These are phyloP conservation scores for Echinops telfairi DNA, from an alignment of 2,113 vertebrate genomes.

Conservation along the genomic window DNA sequence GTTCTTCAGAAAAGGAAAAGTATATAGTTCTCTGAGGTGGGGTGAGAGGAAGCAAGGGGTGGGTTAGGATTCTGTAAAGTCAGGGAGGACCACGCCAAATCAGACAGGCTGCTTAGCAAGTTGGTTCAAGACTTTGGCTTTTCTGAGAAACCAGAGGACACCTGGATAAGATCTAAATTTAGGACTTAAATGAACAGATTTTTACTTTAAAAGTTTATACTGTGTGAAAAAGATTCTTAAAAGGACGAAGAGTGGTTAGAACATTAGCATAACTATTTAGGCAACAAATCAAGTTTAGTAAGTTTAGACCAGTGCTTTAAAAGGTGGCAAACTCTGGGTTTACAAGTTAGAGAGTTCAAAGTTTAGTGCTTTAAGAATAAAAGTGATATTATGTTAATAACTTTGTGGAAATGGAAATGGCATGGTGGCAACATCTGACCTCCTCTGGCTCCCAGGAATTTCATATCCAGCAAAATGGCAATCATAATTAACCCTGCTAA, in stretches of 20 bases:
- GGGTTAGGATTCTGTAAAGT: neutral
- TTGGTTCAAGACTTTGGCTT: neutral
- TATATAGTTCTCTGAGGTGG: neutral
- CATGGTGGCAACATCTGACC: no score
- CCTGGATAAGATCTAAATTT: neutral
- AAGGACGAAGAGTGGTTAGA: neutral
- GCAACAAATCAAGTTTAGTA: no score
- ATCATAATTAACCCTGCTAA: no score
- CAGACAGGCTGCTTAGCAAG: neutral
- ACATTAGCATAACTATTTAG: neutral
- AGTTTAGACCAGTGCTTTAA: no score
- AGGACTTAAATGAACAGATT: neutral
- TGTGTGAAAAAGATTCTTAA: neutral
- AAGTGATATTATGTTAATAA: no score
- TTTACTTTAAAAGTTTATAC: neutral
- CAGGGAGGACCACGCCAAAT: neutral
- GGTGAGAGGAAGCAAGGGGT: rapidly evolving
- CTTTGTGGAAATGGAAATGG: no score
- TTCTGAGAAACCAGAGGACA: neutral
- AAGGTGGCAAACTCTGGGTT: no score
- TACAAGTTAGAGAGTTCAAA: no score
- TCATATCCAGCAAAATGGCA: no score
- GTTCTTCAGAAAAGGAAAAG: rapidly evolving
- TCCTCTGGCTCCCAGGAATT: no score
- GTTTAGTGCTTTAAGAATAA: no score